Conservation (phyloP, 1,140 invertebrate genomes). For the Cydia splendana region DNA sequence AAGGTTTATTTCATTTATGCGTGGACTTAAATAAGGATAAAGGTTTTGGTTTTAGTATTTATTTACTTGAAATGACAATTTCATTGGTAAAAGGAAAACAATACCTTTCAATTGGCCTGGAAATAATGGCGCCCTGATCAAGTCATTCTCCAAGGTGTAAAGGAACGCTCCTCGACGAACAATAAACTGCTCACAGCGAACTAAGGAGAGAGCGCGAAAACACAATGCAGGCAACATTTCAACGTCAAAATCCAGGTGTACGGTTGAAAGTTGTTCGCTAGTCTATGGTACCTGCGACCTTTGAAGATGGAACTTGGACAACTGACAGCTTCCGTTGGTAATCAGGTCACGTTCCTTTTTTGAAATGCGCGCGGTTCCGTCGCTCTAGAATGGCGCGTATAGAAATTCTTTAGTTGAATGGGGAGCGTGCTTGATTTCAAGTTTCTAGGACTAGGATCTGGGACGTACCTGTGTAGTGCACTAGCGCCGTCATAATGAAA, state of each 20-base stretch:
- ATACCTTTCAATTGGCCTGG: slow-evolving; percentile 50
- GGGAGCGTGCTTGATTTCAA: slow-evolving; percentile 32
- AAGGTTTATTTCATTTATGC: too few relatives aligned
- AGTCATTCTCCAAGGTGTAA: slow-evolving; percentile 53
- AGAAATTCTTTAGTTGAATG: slow-evolving; percentile 58
- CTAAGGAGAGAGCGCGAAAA: slow-evolving; percentile 41
- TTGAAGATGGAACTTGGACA: slow-evolving; percentile 53
- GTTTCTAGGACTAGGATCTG: slow-evolving; percentile 15
- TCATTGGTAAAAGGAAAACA: slow-evolving; percentile 18
- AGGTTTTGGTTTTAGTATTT: neutral
- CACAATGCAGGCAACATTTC: slow-evolving; percentile 38
- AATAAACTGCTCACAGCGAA: slow-evolving; percentile 55
- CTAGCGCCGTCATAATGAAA: neutral
- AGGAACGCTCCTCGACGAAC: slow-evolving; percentile 54
- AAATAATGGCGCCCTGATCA: slow-evolving; percentile 58
- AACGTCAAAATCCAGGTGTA: slow-evolving; percentile 39
- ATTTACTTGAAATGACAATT: neutral
- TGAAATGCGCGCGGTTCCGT: slow-evolving; percentile 63
- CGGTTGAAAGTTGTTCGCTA: slow-evolving; percentile 41
- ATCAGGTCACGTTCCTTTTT: slow-evolving; percentile 77
- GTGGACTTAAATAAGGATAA: too few relatives aligned
- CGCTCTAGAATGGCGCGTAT: slow-evolving; percentile 44
- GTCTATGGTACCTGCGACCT: slow-evolving; percentile 55
- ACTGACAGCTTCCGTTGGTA: slow-evolving; percentile 75
- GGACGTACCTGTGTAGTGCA: neutral